Conservation (phyloP, 2,113 vertebrate genomes). For the Syngnathoides biaculeatus region DNA sequence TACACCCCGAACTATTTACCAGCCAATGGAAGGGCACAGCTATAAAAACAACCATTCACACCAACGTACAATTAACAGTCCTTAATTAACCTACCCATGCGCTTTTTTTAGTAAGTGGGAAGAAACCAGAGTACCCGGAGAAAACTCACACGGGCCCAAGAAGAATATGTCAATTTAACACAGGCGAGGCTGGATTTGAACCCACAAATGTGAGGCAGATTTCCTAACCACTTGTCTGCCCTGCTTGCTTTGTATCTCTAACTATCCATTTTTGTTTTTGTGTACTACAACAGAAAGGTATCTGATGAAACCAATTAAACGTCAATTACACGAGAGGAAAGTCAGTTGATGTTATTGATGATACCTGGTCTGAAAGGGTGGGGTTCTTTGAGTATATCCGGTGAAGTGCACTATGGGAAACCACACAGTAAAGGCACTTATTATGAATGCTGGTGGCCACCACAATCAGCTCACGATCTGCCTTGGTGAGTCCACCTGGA, state of each 20-base stretch:
- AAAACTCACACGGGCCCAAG: too few relatives aligned
- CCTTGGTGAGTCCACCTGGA: slow-evolving; percentile 77
- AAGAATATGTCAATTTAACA: too few relatives aligned
- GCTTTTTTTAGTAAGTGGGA: too few relatives aligned
- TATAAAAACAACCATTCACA: too few relatives aligned
- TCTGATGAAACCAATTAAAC: neutral
- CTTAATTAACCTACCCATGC: too few relatives aligned
- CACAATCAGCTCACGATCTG: slow-evolving; percentile 83
- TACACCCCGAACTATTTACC: too few relatives aligned
- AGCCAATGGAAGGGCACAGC: too few relatives aligned
- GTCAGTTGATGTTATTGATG: neutral
- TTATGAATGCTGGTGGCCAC: slow-evolving; percentile 80
- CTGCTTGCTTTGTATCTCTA: neutral
- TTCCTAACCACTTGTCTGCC: too few relatives aligned
- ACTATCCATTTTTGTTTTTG: neutral
- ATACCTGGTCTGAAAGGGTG: slow-evolving; percentile 77
- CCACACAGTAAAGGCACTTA: slow-evolving; percentile 80
- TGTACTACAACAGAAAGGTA: neutral
- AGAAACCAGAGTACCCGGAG: too few relatives aligned
- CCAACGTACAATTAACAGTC: too few relatives aligned
- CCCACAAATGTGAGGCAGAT: too few relatives aligned
- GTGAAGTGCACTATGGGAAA: slow-evolving; percentile 80
- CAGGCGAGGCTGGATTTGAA: too few relatives aligned
- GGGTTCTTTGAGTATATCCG: slow-evolving; percentile 83
- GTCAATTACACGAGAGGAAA: neutral